These are phyloP conservation scores for Cetonia aurata DNA, from an alignment of 2,888 invertebrate genomes.

Conservation along the genomic window DNA sequence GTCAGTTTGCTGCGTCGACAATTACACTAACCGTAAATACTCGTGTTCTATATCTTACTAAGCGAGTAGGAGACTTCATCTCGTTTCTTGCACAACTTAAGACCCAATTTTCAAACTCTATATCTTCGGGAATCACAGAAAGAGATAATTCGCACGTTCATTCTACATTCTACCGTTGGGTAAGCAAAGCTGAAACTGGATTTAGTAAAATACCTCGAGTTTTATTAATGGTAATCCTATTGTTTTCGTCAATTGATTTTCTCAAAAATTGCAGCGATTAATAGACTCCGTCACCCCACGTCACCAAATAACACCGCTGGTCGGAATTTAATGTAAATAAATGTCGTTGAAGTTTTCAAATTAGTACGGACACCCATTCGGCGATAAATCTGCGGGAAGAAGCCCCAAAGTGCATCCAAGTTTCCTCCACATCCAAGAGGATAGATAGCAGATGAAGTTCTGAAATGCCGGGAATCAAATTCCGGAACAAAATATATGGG, in stretches of 20 bases:
- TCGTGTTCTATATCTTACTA: not conserved
- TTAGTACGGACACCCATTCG: slow-evolving; percentile 14
- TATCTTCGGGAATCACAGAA: too few species aligned
- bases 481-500: slow-evolving; percentile 9
- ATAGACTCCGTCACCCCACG: too few species aligned
- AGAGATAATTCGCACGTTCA: too few species aligned
- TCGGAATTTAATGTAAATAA: slow-evolving; percentile 20
- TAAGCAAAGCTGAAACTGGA: too few species aligned
- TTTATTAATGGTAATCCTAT: too few species aligned
- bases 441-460: slow-evolving; percentile 18
- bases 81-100: not conserved
- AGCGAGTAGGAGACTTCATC: too few species aligned
- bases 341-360: slow-evolving; percentile 20
- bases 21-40: slow-evolving; percentile 27
- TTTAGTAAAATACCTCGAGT: too few species aligned
- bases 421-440: not conserved
- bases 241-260: too few species aligned
- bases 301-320: slow-evolving; percentile 10
- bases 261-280: too few species aligned
- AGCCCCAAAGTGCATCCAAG: slow-evolving; percentile 11
- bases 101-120: not conserved
- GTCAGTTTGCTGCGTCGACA: not conserved
- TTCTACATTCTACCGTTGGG: too few species aligned
- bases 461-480: slow-evolving; percentile 16
- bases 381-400: slow-evolving; percentile 14